phyloP scores from a whole-genome alignment of 2,113 vertebrate genomes.

The Dicentrarchus labrax region DNA sequence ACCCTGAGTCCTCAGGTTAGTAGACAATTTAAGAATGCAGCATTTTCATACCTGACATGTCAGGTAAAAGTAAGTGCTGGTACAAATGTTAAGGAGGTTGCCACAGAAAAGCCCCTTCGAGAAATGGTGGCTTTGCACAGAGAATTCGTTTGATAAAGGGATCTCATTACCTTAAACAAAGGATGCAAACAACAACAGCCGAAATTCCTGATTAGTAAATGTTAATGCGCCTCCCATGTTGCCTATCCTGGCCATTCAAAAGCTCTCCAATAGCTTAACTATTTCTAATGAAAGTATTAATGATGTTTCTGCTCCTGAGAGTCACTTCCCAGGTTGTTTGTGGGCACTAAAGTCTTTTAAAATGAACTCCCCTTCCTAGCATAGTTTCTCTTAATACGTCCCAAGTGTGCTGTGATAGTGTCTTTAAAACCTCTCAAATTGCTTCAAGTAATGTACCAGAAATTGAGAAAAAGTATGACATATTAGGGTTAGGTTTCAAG shows the following conservation, averaged over 20 bases:
- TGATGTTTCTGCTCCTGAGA: slow-evolving; percentile 73
- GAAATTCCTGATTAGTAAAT: slow-evolving; percentile 57
- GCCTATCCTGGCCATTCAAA: slow-evolving; percentile 42
- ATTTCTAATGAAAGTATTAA: slow-evolving; percentile 74
- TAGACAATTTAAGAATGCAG: neutral
- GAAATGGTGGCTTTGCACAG: slow-evolving; percentile 7
- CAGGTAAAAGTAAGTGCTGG: neutral
- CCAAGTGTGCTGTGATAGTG: slow-evolving; percentile 60
- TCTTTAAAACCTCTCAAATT: slow-evolving; percentile 53
- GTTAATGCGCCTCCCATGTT: slow-evolving; percentile 55
- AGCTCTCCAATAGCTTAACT: slow-evolving; percentile 51
- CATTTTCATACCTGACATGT: slow-evolving; percentile 3
- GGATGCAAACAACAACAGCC: slow-evolving; percentile 44
- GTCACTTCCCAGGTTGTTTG: slow-evolving; percentile 69
- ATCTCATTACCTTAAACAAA: slow-evolving; percentile 66
- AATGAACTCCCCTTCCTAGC: slow-evolving; percentile 63
- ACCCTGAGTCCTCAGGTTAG: neutral
- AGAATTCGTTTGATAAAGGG: slow-evolving; percentile 55
- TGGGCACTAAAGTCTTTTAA: slow-evolving; percentile 72
- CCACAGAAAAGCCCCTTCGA: slow-evolving; percentile 23
- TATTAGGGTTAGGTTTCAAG: slow-evolving; percentile 41
- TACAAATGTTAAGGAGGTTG: slow-evolving; percentile 24
- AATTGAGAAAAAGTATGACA: slow-evolving; percentile 28
- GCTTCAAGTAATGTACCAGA: slow-evolving; percentile 47
- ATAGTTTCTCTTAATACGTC: slow-evolving; percentile 68